These are phyloP conservation scores for Chloropsis hardwickii DNA, from an alignment of 2,113 vertebrate species.

Conservation along the genomic window DNA sequence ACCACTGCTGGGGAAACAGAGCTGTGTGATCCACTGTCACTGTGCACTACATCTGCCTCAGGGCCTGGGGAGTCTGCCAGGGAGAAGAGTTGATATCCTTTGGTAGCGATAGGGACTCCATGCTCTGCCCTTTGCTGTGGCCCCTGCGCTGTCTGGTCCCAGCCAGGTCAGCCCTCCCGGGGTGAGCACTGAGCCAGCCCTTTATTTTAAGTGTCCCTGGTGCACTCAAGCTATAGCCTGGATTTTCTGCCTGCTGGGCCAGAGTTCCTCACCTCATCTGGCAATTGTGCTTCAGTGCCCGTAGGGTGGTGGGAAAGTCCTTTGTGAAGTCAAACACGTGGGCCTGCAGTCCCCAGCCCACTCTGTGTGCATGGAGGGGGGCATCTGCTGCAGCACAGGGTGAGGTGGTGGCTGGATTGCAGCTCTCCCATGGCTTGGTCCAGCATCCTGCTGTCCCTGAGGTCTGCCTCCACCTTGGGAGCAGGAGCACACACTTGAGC, in stretches of 20 bases:
- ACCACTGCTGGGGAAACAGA: background rate
- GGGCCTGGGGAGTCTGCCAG: background rate
- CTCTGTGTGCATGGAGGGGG: rapidly evolving
- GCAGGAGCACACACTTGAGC: rapidly evolving
- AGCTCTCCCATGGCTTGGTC: background rate
- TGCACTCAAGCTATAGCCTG: background rate
- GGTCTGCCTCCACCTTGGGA: background rate
- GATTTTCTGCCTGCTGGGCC: background rate
- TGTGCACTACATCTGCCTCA: rapidly evolving
- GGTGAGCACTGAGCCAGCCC: background rate
- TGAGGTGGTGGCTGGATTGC: background rate
- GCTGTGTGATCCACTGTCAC: rapidly evolving
- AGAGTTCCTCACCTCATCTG: rapidly evolving
- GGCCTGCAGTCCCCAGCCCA: background rate
- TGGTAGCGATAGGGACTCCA: rapidly evolving
- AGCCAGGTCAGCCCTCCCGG: rapidly evolving
- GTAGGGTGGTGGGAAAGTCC: background rate
- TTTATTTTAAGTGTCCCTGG: background rate
- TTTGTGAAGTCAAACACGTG: rapidly evolving
- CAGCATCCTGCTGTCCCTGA: background rate
- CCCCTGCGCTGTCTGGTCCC: background rate
- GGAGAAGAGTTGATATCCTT: background rate
- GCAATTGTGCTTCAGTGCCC: background rate
- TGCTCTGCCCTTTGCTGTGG: background rate
- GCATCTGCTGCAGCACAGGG: rapidly evolving